Conservation (phyloP, 2,888 invertebrate genomes). For the Tortrix viridana region DNA sequence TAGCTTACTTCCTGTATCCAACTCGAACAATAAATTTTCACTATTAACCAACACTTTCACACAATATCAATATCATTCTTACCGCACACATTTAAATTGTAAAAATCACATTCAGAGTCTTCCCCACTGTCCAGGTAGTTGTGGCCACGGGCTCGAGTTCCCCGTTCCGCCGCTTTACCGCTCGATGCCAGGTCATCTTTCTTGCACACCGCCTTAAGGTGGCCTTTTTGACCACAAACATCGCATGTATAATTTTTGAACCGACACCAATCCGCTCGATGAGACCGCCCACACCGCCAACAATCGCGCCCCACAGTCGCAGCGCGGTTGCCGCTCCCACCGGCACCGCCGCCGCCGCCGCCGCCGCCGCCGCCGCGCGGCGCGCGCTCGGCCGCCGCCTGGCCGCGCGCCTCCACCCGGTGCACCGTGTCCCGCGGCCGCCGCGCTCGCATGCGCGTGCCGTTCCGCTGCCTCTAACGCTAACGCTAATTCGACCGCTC, state of each 20-base stretch:
- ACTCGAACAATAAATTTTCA: neutral
- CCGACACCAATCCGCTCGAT: conserved; percentile 32
- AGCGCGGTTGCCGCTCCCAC: conserved; percentile 8
- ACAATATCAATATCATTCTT: neutral
- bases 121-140: neutral
- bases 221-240: conserved; percentile 33
- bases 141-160: conserved; percentile 7
- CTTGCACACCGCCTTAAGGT: conserved; percentile 35
- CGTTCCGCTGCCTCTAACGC: conserved; percentile 16
- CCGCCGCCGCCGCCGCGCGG: conserved; percentile 6
- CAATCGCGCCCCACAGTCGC: conserved; percentile 10
- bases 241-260: conserved; percentile 38
- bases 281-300: conserved; percentile 35
- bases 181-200: neutral
- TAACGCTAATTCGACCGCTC: conserved; percentile 16
- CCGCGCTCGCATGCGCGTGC: conserved; percentile 4
- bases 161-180: conserved; percentile 29
- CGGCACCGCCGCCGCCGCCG: conserved; percentile 9
- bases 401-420: conserved; percentile 8
- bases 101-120: neutral
- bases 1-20: conserved; percentile 13
- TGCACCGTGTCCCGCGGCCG: conserved; percentile 12
- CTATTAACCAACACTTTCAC: neutral
- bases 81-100: neutral
- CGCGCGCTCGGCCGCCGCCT: conserved; percentile 5